Evolutionary conservation across 2,113 vertebrate genomes (phyloP).

Genomic region (Cromileptes altivelis): DNA sequence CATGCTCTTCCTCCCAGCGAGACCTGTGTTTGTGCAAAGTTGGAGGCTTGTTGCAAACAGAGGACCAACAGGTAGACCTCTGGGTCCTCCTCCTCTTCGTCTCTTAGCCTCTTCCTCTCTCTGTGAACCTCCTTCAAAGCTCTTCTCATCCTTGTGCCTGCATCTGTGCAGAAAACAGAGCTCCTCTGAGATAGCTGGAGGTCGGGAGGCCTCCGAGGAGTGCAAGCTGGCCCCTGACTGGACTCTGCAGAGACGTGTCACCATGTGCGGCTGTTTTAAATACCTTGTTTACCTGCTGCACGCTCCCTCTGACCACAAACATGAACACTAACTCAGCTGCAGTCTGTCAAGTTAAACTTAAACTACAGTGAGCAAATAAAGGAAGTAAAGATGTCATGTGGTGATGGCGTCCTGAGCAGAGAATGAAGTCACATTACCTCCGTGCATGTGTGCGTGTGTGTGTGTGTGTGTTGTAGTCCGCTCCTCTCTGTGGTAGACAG

Average conservation of each 20-base stretch:
- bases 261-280: neutral
- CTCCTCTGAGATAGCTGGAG: slow-evolving; percentile 27
- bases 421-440: no score
- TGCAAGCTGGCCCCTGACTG: neutral
- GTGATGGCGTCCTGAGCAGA: no score
- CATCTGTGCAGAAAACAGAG: slow-evolving; percentile 20
- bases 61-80: slow-evolving; percentile 27
- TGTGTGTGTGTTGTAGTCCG: no score
- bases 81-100: slow-evolving; percentile 5
- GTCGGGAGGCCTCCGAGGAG: neutral
- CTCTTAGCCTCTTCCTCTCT: slow-evolving; percentile 17
- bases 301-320: neutral
- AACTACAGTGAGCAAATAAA: no score
- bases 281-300: neutral
- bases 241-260: neutral
- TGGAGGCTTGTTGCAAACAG: slow-evolving; percentile 17
- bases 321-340: neutral
- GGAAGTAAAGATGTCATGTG: no score
- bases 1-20: neutral
- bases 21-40: neutral
- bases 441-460: no score
- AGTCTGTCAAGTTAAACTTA: no score
- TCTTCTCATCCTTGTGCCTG: slow-evolving; percentile 10
- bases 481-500: no score
- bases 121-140: slow-evolving; percentile 28